Evolutionary conservation across 2,888 invertebrate genomes (phyloP), one percentile per base, ranked within the genome.

Genomic region (Ctena decussata): DNA sequence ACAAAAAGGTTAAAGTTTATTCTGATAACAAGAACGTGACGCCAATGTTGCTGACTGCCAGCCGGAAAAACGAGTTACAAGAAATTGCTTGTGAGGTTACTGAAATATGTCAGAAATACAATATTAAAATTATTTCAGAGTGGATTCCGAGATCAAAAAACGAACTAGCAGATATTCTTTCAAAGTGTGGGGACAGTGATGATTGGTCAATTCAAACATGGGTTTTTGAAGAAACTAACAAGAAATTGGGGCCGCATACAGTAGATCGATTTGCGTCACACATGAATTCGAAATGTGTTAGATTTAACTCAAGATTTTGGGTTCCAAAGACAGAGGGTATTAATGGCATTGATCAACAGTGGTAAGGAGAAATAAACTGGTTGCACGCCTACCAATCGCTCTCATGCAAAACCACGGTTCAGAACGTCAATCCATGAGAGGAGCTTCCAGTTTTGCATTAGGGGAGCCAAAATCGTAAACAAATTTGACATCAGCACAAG

Each of bases 111-210:
- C 37, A 57, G 39, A 24, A 57, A 24, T 24, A 35, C 27, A 75
- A 53, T 57, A 57, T 75, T 1, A 18, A 6, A 5, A 15, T 75
- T 1, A 18, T 35, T 21, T 18, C 57, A 35, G 75, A 57, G 37
- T 75, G 75, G 75, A 57, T 75, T 8, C 70, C 70, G 3, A 70
- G 70, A 70, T 18, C 3, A 6, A 5, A 70, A 35, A 70, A 70
- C 35, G 21, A 70, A n/a, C 5, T n/a, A 24, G 70, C 70, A n/a
- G 70, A 70, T 39, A n/a, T 1, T 70, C 24, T 70, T 2, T 35
- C 6, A n/a, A 70, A 35, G 6, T 70, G 70, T 70, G 39, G 37
- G 18, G 70, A 70, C 35, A 70, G 37, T 35, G 70, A 70, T n/a
- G 37, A 70, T 35, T 70, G 70, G 39, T 39, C 21, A 18, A 24